These are phyloP conservation scores for Pogonus chalceus DNA, from an alignment of 1,140 invertebrate genomes.

Conservation along the genomic window DNA sequence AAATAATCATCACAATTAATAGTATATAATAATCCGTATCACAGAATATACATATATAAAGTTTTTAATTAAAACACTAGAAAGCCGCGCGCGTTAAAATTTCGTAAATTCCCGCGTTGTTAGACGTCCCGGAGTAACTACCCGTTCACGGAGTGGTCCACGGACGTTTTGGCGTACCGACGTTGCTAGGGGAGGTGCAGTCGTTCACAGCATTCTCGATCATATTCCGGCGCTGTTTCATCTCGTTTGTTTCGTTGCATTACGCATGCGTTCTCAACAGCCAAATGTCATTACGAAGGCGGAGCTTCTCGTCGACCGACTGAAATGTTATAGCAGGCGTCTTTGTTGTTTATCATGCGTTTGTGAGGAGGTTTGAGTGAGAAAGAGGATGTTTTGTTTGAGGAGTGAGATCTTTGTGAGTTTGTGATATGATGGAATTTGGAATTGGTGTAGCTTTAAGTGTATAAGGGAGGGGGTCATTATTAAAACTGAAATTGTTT, in stretches of 20 bases:
- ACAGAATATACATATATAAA: not conserved
- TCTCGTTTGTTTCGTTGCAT: slow-evolving; percentile 15
- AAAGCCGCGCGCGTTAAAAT: not conserved
- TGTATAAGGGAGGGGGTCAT: too few relatives aligned
- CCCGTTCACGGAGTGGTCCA: too few relatives aligned
- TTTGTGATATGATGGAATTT: too few relatives aligned
- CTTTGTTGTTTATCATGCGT: too few relatives aligned
- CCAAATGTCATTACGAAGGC: slow-evolving; percentile 4
- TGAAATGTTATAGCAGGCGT: too few relatives aligned
- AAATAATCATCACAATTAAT: not conserved
- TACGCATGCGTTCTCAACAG: slow-evolving; percentile 10
- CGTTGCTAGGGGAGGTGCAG: slow-evolving; percentile 32
- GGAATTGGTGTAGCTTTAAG: too few relatives aligned
- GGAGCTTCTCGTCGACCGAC: not conserved
- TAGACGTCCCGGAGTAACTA: not conserved
- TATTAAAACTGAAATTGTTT: too few relatives aligned
- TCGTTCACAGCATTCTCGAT: not conserved
- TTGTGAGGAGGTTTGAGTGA: too few relatives aligned
- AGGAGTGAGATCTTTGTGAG: too few relatives aligned
- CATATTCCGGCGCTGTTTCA: not conserved
- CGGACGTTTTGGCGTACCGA: slow-evolving; percentile 23
- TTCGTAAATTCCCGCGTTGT: too few relatives aligned
- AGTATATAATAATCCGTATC: not conserved
- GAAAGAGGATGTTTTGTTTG: too few relatives aligned
- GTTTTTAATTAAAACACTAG: not conserved